Base-by-base conservation (phyloP, 2,888 invertebrate genomes). In the Melinaea marsaeus region DNA sequence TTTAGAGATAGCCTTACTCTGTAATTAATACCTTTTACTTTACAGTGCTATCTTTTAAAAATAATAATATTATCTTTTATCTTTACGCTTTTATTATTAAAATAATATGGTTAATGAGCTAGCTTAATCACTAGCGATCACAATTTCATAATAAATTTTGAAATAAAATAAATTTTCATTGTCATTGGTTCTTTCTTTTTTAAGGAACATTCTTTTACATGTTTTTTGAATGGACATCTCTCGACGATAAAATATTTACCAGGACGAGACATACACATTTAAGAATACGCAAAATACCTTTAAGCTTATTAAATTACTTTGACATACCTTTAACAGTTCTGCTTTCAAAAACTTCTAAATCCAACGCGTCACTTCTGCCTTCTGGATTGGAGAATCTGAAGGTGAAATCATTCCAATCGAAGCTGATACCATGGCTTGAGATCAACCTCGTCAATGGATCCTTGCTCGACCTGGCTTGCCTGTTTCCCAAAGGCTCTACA, bases 381-480 rank as follows among this genome's bases (percentile, higher is more conserved):
- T 86, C 80, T 13, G 91, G 88, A 75, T 88, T 88, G 35, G 87
- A 85, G 58, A 93, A 74, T 76, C 85, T 88, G 66, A 93, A 85
- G 51, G 91, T 91, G 70, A 88, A 88, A 69, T 92, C 91, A 61
- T 84, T 88, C 83, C 91, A 91, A 72, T 92, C 92, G 73, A 92
- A 84, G 68, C 90, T 89, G 62, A 93, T 79, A 42, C 92, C 91
- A 71, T 92, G 88, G 54, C 86, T 85, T 56, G 91, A 90, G 59
- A 93, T 75, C 68, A 92, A 81, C 46, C 88, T 88, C 60, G 88
- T 82, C 60, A 90, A 65, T 56, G 81, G 76, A 7, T 86, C 85
- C 62, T 81, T 80, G 33, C 75, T 84, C 1, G 88, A 82, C 69
- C 90, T 81, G 69, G 83, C 88, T 66, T 86, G 83, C 66, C 85